A percentile compares a stretch with the other conserved stretches of the same genome.
These are phyloP conservation scores for Cariama cristata DNA, from an alignment of 2,113 vertebrate species.

Conservation along the genomic window DNA sequence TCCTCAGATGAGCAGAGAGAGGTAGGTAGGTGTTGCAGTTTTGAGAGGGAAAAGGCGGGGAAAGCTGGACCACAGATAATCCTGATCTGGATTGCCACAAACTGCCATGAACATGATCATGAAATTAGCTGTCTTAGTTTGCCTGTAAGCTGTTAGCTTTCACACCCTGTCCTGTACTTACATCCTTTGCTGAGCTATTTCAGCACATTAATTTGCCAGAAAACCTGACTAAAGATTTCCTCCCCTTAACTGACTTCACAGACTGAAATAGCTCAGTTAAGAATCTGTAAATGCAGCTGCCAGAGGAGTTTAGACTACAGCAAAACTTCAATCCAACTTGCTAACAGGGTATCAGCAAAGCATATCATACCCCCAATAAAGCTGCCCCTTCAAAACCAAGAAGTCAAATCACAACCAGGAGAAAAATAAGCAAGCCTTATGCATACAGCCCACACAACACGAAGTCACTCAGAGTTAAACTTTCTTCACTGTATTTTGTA, in stretches of 20 bases:
- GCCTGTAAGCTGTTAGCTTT: neutral
- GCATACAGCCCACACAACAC: neutral
- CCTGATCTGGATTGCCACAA: neutral
- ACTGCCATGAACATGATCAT: fast-evolving
- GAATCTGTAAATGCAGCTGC: neutral
- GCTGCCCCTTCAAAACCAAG: neutral
- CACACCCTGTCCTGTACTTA: neutral
- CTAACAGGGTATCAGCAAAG: neutral
- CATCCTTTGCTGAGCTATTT: neutral
- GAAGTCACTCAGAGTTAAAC: neutral
- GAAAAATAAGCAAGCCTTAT: neutral
- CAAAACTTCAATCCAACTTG: neutral
- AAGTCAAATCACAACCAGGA: neutral
- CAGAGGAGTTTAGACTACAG: neutral
- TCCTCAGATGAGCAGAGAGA: neutral
- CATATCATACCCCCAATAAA: neutral
- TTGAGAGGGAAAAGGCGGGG: neutral
- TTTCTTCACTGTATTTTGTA: neutral
- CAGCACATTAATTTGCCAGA: neutral
- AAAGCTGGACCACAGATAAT: neutral
- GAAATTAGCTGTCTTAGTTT: neutral
- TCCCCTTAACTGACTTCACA: neutral
- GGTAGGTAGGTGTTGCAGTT: neutral
- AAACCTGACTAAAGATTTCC: neutral
- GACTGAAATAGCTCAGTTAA: neutral